A percentile compares a stretch with the other conserved stretches of the same genome.
Evolutionary conservation across 2,888 invertebrate species (phyloP).

Genomic region (Halocaridina rubra): DNA sequence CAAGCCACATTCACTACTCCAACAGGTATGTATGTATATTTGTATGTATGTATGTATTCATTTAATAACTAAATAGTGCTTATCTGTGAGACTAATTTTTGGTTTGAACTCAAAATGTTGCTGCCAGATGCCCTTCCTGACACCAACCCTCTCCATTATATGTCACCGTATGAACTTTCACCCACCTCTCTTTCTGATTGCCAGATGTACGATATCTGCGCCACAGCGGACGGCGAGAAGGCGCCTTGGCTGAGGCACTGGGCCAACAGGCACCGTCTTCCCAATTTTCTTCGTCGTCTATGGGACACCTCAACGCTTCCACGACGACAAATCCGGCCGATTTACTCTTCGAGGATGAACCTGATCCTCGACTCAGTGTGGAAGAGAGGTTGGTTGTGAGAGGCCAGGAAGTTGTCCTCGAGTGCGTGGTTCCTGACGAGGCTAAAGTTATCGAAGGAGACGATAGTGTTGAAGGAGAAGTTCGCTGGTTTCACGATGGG

Average conservation of each 20-base stretch:
- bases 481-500: slow-evolving; percentile 56
- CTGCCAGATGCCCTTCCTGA: too few species aligned
- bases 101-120: too few species aligned
- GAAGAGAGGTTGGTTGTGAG: slow-evolving; percentile 42
- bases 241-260: background rate
- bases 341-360: slow-evolving; percentile 42
- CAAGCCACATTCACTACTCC: background rate
- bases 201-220: slow-evolving; percentile 43
- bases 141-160: too few species aligned
- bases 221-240: slow-evolving; percentile 20
- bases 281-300: background rate
- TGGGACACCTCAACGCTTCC: background rate
- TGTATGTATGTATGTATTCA: too few species aligned
- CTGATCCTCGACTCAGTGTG: background rate
- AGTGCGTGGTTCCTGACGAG: slow-evolving; percentile 42
- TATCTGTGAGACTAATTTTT: too few species aligned
- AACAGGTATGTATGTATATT: background rate
- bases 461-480: slow-evolving; percentile 32
- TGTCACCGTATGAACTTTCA: too few species aligned
- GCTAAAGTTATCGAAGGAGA: slow-evolving; percentile 7
- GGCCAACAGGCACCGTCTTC: background rate
- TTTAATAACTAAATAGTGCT: too few species aligned
- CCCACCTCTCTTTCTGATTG: too few species aligned
- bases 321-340: slow-evolving; percentile 13
- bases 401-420: slow-evolving; percentile 46